Base-by-base conservation (phyloP, 2,113 vertebrate species). In the Porphyrio hochstetteri region DNA sequence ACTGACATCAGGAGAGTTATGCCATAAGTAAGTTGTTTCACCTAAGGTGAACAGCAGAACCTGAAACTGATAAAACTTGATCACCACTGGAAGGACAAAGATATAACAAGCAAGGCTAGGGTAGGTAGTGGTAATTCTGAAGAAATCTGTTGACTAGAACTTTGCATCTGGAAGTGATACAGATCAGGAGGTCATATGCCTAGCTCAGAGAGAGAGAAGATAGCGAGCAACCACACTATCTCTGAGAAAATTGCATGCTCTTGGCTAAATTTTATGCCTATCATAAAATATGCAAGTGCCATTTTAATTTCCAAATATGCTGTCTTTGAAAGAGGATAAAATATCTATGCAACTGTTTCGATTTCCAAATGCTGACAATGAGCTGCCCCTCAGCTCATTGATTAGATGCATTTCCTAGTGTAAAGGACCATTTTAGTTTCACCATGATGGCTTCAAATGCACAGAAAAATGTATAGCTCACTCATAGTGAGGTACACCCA, bases 51-150 rank as follows among this genome's bases (percentile, higher is more conserved):
- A 60, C 20, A 80, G 27, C 9, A 92, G 64, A 96, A 81, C 20
- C 28, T 93, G 72, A 74, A 92, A 63, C 82, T 83, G 81, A 78
- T 83, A 92, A 77, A 95, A 86, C 31, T 55, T 88, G 56, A 81
- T 74, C 69, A 60, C 18, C 38, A 31, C 35, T 71, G 33, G 55
- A 90, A 95, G 46, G 64, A 81, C 63, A 76, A 87, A 90, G 55
- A 63, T 19, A 40, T 5, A 90, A 50, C 36, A 87, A 85, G 20
- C 36, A 90, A 93, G 42, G 27, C 23, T 50, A 67, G 31, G 10
- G 17, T 57, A 82, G 44, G 27, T 31, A 64, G 15, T 36, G 24
- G 61, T 82, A 61, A 61, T 93, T 82, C 3, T 4, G 40, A 84
- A 65, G 48, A 50, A 1, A 63, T 31, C 21, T 59, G 4, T 70